Conservation (phyloP, 53 echinoderm and acorn worm genomes). For the Paracentrotus lividus region DNA sequence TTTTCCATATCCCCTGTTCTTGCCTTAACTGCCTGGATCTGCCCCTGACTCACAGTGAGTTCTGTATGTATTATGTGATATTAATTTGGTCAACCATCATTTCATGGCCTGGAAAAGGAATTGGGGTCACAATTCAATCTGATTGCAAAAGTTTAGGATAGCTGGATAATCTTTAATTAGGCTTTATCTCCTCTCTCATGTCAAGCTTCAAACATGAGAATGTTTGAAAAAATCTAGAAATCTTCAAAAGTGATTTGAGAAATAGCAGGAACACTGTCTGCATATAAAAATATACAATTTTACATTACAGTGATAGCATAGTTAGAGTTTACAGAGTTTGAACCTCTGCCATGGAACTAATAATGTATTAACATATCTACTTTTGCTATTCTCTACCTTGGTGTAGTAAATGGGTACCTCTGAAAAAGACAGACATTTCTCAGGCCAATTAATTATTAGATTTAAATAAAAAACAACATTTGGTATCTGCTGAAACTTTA, state of each 20-base stretch:
- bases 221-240: not conserved
- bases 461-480: too few species aligned
- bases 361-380: too few species aligned
- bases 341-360: too few species aligned
- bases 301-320: too few species aligned
- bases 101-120: not conserved
- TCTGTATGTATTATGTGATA: not conserved
- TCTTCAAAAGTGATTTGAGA: not conserved
- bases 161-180: not conserved
- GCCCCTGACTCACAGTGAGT: not conserved
- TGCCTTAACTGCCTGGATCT: not conserved
- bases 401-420: too few species aligned
- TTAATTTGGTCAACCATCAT: not conserved
- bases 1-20: not conserved
- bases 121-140: not conserved
- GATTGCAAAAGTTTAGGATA: not conserved
- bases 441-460: too few species aligned
- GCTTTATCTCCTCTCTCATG: not conserved
- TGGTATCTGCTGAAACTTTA: too few species aligned
- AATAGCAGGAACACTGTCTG: too few species aligned
- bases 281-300: too few species aligned
- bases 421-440: too few species aligned
- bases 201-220: not conserved
- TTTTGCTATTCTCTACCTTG: too few species aligned
- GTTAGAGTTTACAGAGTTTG: too few species aligned